phyloP scores from a whole-genome alignment of 2,888 invertebrate species.

The Drosophila ustulata region DNA sequence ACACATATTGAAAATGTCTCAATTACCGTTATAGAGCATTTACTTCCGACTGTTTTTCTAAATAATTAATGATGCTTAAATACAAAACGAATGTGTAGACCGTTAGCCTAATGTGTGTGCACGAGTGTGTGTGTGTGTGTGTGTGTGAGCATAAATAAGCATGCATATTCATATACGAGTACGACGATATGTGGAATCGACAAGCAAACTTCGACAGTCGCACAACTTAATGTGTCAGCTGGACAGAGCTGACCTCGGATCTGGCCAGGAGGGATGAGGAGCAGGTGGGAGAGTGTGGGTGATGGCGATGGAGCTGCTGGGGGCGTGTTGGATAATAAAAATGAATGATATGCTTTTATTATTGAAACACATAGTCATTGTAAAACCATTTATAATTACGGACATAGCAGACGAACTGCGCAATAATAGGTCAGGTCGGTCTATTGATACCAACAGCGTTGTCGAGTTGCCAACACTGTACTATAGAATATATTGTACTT shows the following conservation, averaged over 20 bases:
- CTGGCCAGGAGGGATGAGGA: not conserved
- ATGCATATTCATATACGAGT: conserved; percentile 55
- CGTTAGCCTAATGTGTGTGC: conserved; percentile 20
- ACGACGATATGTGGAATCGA: conserved; percentile 36
- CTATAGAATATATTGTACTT: not conserved
- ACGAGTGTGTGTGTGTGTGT: conserved; percentile 13
- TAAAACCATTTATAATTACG: conserved; percentile 79
- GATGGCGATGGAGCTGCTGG: not conserved
- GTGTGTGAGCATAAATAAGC: conserved; percentile 57
- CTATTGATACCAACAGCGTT: conserved; percentile 17
- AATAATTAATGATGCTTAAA: conserved; percentile 81
- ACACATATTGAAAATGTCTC: conserved; percentile 81
- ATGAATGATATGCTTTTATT: conserved; percentile 80
- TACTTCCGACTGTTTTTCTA: conserved; percentile 79
- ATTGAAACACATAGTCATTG: conserved; percentile 79
- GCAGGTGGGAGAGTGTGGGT: not conserved
- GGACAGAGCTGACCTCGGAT: conserved; percentile 25
- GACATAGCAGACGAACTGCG: conserved; percentile 36
- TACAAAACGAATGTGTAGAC: conserved; percentile 51
- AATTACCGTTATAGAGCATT: conserved; percentile 76
- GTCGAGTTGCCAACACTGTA: not conserved
- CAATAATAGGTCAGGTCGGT: conserved; percentile 31
- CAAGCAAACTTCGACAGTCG: conserved; percentile 11
- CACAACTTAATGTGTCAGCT: conserved; percentile 53
- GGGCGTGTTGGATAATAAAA: conserved; percentile 64